These are phyloP conservation scores for Tinea trinotella DNA, from an alignment of 2,888 invertebrate genomes.

Conservation along the genomic window DNA sequence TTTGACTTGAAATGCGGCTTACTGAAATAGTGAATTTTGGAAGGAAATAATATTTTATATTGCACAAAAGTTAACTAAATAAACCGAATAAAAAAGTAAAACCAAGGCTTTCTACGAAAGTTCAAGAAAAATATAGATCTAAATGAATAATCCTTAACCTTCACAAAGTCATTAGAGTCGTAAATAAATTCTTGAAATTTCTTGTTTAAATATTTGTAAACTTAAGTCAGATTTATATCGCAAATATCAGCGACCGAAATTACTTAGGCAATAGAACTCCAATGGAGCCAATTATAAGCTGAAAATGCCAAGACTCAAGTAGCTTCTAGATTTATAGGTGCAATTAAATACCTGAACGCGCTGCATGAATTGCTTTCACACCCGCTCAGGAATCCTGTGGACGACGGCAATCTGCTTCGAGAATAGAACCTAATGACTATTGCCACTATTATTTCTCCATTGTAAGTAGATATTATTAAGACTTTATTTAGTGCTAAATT, in stretches of 20 bases:
- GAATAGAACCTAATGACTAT: slow-evolving; percentile 17
- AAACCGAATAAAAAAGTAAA: too few relatives aligned
- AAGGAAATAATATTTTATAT: too few relatives aligned
- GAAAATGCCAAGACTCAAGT: slow-evolving; percentile 36
- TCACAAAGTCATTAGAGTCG: too few relatives aligned
- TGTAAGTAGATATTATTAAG: slow-evolving; percentile 5
- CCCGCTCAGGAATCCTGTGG: slow-evolving; percentile 23
- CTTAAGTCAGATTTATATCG: too few relatives aligned
- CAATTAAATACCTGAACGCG: slow-evolving; percentile 55
- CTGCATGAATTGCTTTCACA: slow-evolving; percentile 48
- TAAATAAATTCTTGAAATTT: too few relatives aligned
- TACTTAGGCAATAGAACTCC: slow-evolving; percentile 17
- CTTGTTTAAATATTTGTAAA: too few relatives aligned
- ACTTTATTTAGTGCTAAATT: not conserved
- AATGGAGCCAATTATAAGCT: slow-evolving; percentile 17
- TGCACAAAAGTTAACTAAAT: too few relatives aligned
- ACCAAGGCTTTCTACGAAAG: too few relatives aligned
- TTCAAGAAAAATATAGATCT: too few relatives aligned
- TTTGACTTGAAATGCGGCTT: too few relatives aligned
- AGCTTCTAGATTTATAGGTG: slow-evolving; percentile 48
- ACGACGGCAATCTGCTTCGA: slow-evolving; percentile 14
- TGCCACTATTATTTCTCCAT: slow-evolving; percentile 10
- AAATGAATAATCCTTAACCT: too few relatives aligned
- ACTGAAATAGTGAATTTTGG: too few relatives aligned
- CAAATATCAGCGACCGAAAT: slow-evolving; percentile 4